phyloP scores from a whole-genome alignment of 2,113 vertebrate genomes.

The Salvelinus namaycush region DNA sequence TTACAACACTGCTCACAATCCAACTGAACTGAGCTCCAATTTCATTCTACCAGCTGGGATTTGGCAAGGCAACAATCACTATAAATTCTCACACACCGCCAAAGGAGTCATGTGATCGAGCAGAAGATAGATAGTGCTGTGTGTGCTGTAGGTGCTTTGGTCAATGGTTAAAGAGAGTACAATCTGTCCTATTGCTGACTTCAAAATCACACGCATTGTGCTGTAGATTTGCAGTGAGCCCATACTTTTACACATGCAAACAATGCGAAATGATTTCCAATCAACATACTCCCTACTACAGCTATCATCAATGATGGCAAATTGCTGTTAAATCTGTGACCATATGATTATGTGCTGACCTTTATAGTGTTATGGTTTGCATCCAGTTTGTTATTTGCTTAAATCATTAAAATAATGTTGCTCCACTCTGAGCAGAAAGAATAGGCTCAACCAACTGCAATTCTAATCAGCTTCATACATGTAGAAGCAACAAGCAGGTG shows the following conservation, averaged over 20 bases:
- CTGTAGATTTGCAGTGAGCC: too few species aligned
- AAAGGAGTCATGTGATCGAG: conserved; percentile 47
- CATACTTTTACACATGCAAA: too few species aligned
- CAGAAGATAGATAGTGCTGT: conserved; percentile 39
- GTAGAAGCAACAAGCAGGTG: not conserved
- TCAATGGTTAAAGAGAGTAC: too few species aligned
- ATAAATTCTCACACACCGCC: conserved; percentile 20
- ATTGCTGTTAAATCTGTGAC: not conserved
- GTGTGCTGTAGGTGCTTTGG: conserved; percentile 7
- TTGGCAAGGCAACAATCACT: conserved; percentile 48
- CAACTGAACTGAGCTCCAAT: conserved; percentile 47
- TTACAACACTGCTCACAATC: conserved; percentile 65
- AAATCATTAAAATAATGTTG: too few species aligned
- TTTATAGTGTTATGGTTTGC: not conserved
- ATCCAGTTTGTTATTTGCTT: not conserved
- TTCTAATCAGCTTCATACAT: too few species aligned
- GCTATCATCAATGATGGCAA: not conserved
- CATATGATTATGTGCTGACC: too few species aligned
- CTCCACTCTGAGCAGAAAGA: not conserved
- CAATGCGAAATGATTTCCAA: too few species aligned
- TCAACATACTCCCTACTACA: too few species aligned
- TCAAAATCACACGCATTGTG: too few species aligned
- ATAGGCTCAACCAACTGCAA: too few species aligned
- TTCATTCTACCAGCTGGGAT: conserved; percentile 65
- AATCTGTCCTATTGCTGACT: not conserved